Evolutionary conservation across 1,140 invertebrate genomes (phyloP).

Genomic region (Eubasilissa regina): DNA sequence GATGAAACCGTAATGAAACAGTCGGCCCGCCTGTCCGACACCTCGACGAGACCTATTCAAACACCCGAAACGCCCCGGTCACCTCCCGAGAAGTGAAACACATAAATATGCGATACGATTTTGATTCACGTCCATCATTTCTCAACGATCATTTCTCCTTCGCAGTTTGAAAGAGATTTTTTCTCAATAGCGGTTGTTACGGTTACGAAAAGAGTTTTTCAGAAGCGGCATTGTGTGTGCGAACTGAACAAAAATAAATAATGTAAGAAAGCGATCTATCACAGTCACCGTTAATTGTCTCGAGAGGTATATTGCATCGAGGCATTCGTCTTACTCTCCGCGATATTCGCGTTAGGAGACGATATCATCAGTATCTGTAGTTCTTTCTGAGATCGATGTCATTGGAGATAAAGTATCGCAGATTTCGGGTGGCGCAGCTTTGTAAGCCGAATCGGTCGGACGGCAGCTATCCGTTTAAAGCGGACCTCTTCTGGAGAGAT

Average conservation of each 20-base stretch:
- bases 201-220: constrained; percentile 36
- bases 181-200: constrained; percentile 23
- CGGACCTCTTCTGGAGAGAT: constrained; percentile 13
- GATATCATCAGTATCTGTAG: constrained; percentile 53
- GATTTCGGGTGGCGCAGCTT: constrained; percentile 40
- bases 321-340: constrained; percentile 8
- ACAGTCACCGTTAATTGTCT: constrained; percentile 49
- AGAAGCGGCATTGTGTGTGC: constrained; percentile 43
- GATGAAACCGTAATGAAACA: constrained; percentile 48
- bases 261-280: constrained; percentile 48
- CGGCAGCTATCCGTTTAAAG: constrained; percentile 26
- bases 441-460: constrained; percentile 9
- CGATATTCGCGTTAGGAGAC: constrained; percentile 48
- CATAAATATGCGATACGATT: constrained; percentile 24
- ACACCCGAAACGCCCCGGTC: constrained; percentile 3
- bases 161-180: constrained; percentile 34
- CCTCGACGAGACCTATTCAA: constrained; percentile 49
- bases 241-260: constrained; percentile 48
- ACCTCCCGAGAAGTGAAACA: constrained; percentile 29
- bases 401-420: constrained; percentile 5
- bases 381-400: constrained; percentile 19
- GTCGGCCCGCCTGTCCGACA: background rate
- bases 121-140: constrained; percentile 29
- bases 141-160: background rate
- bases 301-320: constrained; percentile 35